phyloP scores from a whole-genome alignment of 1,140 invertebrate genomes.

The Sycobia sp. region DNA sequence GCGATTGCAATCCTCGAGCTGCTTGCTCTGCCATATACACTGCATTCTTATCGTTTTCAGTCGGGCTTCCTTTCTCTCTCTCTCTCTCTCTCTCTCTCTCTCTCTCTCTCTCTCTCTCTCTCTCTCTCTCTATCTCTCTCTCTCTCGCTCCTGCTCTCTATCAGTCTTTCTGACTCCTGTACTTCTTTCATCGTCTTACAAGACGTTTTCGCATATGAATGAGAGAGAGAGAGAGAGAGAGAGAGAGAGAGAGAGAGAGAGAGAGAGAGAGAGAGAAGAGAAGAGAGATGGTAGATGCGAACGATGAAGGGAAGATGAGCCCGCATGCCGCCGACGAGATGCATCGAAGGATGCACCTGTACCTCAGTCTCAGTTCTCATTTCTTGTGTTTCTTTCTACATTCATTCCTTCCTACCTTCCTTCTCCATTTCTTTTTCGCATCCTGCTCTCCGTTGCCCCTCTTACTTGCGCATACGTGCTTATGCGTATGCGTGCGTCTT shows the following conservation, averaged over 20 bases:
- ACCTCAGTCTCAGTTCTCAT: not conserved
- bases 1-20: not conserved
- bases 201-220: conserved; percentile 24
- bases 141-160: too few species aligned
- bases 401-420: not conserved
- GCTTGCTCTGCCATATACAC: not conserved
- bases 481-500: too few species aligned
- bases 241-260: too few species aligned
- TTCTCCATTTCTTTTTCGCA: too few species aligned
- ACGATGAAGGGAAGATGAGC: not conserved
- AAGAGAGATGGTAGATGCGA: not conserved
- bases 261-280: too few species aligned
- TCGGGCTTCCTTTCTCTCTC: not conserved
- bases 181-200: too few species aligned
- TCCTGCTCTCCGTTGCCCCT: too few species aligned
- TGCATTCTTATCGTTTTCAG: conserved; percentile 7
- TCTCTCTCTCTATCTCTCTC: too few species aligned
- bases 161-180: not conserved
- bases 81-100: not conserved
- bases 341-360: too few species aligned
- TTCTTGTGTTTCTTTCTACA: not conserved
- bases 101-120: not conserved
- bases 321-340: not conserved
- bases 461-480: too few species aligned
- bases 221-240: too few species aligned